Conservation (phyloP, 2,797 vertebrate genomes). For the Enteromius trimaculatus region DNA sequence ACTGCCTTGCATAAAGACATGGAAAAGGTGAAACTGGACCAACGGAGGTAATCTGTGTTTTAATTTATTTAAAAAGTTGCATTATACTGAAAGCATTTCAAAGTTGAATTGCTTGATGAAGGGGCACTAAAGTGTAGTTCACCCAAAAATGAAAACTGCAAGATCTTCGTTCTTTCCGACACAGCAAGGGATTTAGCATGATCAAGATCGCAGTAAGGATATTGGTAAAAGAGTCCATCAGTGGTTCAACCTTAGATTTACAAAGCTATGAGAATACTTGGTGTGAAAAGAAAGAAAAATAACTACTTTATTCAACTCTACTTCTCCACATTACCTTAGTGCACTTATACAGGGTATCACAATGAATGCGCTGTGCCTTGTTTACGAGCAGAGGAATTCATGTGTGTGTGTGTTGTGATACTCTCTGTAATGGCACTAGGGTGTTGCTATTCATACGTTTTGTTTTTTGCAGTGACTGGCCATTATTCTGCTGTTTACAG, state of each 20-base stretch:
- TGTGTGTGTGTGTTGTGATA: too few species aligned
- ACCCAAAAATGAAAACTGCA: not conserved
- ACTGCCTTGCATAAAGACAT: conserved; percentile 92
- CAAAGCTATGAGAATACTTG: not conserved
- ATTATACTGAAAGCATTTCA: not conserved
- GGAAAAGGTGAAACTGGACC: conserved; percentile 97
- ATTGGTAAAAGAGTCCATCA: too few species aligned
- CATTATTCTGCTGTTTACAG: too few species aligned
- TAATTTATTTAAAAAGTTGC: not conserved
- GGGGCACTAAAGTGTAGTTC: not conserved
- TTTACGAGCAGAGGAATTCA: too few species aligned
- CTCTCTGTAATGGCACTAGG: too few species aligned
- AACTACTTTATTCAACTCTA: too few species aligned
- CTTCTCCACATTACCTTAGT: too few species aligned
- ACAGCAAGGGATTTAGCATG: not conserved
- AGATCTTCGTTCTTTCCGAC: not conserved
- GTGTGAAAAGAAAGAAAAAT: not conserved
- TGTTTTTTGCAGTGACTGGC: too few species aligned
- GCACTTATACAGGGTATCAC: too few species aligned
- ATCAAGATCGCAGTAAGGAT: too few species aligned
- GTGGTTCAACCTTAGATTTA: not conserved
- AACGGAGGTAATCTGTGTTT: conserved; percentile 79
- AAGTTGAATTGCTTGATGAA: not conserved
- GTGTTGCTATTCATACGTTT: too few species aligned
- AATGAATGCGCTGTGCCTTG: too few species aligned